phyloP scores from a whole-genome alignment of 2,113 vertebrate species.

The Thamnophis sirtalis region DNA sequence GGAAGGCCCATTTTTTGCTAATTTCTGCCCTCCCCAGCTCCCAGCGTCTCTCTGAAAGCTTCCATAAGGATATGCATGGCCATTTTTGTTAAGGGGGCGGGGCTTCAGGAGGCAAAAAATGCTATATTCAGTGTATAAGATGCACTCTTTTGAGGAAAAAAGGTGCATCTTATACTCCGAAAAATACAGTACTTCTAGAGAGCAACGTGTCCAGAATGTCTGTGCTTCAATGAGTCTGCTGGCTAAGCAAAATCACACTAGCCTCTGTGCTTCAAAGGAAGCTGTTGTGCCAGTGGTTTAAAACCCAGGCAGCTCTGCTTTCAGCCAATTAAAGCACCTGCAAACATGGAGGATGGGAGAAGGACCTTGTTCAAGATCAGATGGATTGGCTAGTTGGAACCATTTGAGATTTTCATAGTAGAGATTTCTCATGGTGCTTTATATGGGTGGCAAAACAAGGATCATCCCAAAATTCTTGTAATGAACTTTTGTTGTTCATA shows the following conservation, averaged over 20 bases:
- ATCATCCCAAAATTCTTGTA: neutral
- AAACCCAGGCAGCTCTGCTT: neutral
- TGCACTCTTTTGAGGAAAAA: too few species aligned
- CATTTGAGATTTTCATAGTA: neutral
- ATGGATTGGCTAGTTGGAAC: neutral
- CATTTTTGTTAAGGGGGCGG: too few species aligned
- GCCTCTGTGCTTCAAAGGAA: neutral
- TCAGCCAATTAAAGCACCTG: neutral
- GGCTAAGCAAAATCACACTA: neutral
- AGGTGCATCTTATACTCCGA: too few species aligned
- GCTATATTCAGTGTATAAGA: too few species aligned
- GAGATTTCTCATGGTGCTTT: neutral
- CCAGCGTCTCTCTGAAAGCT: too few species aligned
- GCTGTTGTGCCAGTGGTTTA: neutral
- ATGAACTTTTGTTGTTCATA: neutral
- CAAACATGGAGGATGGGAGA: neutral
- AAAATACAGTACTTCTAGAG: neutral
- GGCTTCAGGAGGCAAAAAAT: too few species aligned
- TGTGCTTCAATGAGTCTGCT: neutral
- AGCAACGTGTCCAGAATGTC: neutral
- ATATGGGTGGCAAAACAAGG: neutral
- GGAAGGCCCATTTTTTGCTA: too few species aligned
- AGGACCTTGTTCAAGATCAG: neutral
- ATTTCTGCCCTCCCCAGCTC: too few species aligned
- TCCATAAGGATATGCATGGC: too few species aligned